Evolutionary conservation across 2,113 vertebrate genomes (phyloP).

Genomic region (Calidris pugnax): DNA sequence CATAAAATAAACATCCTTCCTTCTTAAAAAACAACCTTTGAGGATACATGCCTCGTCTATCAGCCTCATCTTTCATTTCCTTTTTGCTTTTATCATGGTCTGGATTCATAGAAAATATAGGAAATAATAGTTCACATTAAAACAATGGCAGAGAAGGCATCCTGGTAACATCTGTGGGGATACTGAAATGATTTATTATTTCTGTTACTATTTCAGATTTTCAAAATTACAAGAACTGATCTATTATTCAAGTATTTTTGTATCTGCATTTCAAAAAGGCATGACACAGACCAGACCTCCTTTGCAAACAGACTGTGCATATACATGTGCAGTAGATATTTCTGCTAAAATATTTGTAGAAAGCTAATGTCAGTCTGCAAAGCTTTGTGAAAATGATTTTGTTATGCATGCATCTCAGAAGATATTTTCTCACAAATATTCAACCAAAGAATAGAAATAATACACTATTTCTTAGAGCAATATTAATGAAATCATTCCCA

Average conservation of each 20-base stretch:
- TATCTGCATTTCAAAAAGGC: background rate
- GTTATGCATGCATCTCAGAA: background rate
- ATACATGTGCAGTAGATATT: background rate
- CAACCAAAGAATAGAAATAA: background rate
- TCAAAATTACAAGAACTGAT: background rate
- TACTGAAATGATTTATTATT: slow-evolving; percentile 8
- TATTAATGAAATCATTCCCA: background rate
- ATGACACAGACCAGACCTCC: background rate
- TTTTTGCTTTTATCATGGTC: slow-evolving; percentile 45
- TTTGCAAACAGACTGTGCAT: background rate
- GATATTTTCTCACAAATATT: background rate
- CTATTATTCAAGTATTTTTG: background rate
- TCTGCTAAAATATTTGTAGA: background rate
- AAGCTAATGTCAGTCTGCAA: background rate
- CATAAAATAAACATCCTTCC: background rate
- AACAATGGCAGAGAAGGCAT: background rate
- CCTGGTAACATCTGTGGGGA: background rate
- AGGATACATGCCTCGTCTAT: background rate
- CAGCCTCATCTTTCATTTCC: slow-evolving; percentile 63
- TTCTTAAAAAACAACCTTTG: background rate
- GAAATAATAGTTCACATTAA: slow-evolving; percentile 22
- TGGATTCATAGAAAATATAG: background rate
- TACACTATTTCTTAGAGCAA: background rate
- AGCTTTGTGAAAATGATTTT: background rate
- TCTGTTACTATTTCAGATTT: slow-evolving; percentile 1